These are phyloP conservation scores for Protodeltote pygarga DNA, from an alignment of 2,888 invertebrate species.

Conservation along the genomic window DNA sequence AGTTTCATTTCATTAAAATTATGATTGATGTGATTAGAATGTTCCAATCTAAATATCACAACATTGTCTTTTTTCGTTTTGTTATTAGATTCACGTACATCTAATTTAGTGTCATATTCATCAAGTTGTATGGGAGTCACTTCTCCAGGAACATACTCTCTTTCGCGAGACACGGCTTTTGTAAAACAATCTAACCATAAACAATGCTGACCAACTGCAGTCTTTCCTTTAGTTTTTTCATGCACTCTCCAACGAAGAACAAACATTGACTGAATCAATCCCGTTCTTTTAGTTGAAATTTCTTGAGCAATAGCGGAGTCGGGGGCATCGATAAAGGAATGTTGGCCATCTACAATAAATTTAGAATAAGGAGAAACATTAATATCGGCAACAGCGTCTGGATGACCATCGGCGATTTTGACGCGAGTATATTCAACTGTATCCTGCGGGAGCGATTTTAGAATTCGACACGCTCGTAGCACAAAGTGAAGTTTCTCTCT, in stretches of 20 bases:
- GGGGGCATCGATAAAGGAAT: constrained; percentile 61
- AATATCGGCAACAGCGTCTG: constrained; percentile 58
- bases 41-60: constrained; percentile 87
- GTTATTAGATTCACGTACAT: constrained; percentile 57
- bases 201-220: constrained; percentile 90
- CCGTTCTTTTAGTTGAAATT: constrained; percentile 49
- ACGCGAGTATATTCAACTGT: constrained; percentile 69
- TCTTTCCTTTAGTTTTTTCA: constrained; percentile 84
- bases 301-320: constrained; percentile 52
- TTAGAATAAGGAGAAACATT: constrained; percentile 67
- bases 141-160: constrained; percentile 62
- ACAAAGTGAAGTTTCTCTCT: constrained; percentile 78
- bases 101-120: constrained; percentile 62
- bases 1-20: constrained; percentile 87
- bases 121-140: constrained; percentile 73
- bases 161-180: constrained; percentile 81
- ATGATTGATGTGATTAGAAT: constrained; percentile 87
- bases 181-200: constrained; percentile 88
- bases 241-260: constrained; percentile 86
- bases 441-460: constrained; percentile 55
- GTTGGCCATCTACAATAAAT: constrained; percentile 67
- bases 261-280: constrained; percentile 79
- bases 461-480: constrained; percentile 69
- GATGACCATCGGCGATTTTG: constrained; percentile 63
- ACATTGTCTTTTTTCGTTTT: constrained; percentile 79